Evolutionary conservation across 2,113 vertebrate species (phyloP), one percentile per base, ranked within the genome.

Genomic region (Silurus meridionalis): DNA sequence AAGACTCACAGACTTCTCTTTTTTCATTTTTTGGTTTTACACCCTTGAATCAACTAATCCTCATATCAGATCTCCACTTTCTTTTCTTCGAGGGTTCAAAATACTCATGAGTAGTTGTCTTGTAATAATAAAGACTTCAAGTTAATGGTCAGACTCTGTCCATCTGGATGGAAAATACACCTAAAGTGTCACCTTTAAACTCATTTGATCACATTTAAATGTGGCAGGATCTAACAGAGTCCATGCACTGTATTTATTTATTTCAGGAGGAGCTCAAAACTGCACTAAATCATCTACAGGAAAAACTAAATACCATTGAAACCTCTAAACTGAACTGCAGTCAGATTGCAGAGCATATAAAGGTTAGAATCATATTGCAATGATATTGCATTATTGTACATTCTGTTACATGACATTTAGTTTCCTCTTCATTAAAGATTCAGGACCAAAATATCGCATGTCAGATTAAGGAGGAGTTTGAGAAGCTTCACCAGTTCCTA

Each of bases 221-320:
- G 37, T 3, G 37, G 1, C 37, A 37, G 37, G 37, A 37, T 37
- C 37, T 37, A 37, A 48, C 58, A 50, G 17, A 11, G 15, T 82
- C 61, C 48, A 82, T 82, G 28, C 80, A 61, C 17, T 48, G 37
- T 84, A 63, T 72, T 84, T 0, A 80, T 87, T 46, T 64, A 10
- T 84, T 81, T 13, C 64, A 87, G 83, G 83, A 74, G 55, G 15
- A 83, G 60, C 71, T 83, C 28, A 57, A 83, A 82, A 57, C 85
- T 67, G 58, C 50, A 78, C 50, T 82, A 23, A 86, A 77, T 46
- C 58, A 57, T 17, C 64, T 66, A 46, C 79, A 86, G 60, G 60
- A 14, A 3, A 83, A 83, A 25, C 52, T 81, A 21, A 64, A 72
- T 25, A 64, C 85, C 46, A 58, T 81, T 80, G 50, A 80, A 61